phyloP scores from a whole-genome alignment of 2,113 vertebrate genomes.

The Xiphophorus couchianus region DNA sequence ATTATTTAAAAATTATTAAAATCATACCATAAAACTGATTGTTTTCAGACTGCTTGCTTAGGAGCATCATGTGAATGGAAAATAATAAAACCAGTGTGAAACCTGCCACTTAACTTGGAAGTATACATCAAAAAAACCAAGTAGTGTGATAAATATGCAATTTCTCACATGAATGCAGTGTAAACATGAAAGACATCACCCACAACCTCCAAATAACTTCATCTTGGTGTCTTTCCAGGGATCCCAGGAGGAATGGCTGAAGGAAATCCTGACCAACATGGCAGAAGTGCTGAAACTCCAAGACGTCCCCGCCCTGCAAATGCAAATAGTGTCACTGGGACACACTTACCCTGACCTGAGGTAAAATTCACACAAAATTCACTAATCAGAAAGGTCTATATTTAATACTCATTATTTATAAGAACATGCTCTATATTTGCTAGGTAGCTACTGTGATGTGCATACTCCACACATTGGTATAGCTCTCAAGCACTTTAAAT shows the following conservation, averaged over 20 bases:
- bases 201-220: not conserved
- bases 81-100: too few relatives aligned
- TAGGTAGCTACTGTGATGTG: conserved; percentile 35
- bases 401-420: conserved; percentile 62
- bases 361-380: conserved; percentile 78
- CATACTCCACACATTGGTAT: conserved; percentile 46
- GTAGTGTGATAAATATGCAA: too few relatives aligned
- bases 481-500: conserved; percentile 66
- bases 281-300: conserved; percentile 89
- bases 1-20: too few relatives aligned
- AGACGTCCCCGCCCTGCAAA: conserved; percentile 84
- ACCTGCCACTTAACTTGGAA: too few relatives aligned
- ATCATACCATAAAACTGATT: too few relatives aligned
- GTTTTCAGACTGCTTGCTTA: too few relatives aligned
- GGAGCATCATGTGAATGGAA: too few relatives aligned
- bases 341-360: conserved; percentile 85
- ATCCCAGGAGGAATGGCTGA: conserved; percentile 80
- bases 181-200: not conserved
- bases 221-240: conserved; percentile 71
- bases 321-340: conserved; percentile 82
- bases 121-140: too few relatives aligned
- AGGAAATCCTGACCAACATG: conserved; percentile 78
- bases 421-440: conserved; percentile 39
- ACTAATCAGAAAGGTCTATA: conserved; percentile 50
- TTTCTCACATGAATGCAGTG: not conserved